Percentiles rank a stretch among this genome's conserved stretches.
phyloP scores from a whole-genome alignment of 2,113 vertebrate genomes.

The Acinonyx jubatus region DNA sequence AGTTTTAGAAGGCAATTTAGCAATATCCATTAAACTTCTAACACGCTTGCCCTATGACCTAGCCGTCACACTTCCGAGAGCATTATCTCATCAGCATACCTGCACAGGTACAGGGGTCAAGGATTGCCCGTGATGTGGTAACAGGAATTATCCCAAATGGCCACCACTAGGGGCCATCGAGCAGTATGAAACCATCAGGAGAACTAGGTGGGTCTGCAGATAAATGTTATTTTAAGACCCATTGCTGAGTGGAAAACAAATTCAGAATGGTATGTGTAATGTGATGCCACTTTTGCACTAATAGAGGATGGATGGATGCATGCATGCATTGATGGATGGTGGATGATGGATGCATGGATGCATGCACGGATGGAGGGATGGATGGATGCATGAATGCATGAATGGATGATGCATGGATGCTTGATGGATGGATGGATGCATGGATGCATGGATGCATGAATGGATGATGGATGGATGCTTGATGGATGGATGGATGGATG shows the following conservation, averaged over 20 bases:
- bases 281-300: accelerated
- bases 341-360: neutral
- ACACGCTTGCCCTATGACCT: accelerated
- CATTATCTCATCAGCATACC: accelerated
- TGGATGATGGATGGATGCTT: neutral
- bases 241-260: neutral
- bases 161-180: too few species aligned
- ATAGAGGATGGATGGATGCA: neutral
- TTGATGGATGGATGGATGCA: neutral
- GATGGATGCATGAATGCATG: neutral
- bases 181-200: neutral
- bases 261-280: too few species aligned
- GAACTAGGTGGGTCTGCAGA: neutral
- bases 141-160: too few species aligned
- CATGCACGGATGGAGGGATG: neutral
- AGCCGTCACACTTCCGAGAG: neutral
- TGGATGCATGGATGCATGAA: too few species aligned
- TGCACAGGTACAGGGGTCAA: neutral
- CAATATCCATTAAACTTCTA: too few species aligned
- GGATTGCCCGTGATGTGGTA: too few species aligned
- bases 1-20: neutral
- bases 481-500: neutral
- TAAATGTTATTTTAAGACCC: neutral
- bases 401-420: too few species aligned
- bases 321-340: too few species aligned